A percentile compares a stretch with the other conserved stretches of the same genome.
These are phyloP conservation scores for Hyperoodon ampullatus DNA, from an alignment of 2,113 vertebrate genomes.

Conservation along the genomic window DNA sequence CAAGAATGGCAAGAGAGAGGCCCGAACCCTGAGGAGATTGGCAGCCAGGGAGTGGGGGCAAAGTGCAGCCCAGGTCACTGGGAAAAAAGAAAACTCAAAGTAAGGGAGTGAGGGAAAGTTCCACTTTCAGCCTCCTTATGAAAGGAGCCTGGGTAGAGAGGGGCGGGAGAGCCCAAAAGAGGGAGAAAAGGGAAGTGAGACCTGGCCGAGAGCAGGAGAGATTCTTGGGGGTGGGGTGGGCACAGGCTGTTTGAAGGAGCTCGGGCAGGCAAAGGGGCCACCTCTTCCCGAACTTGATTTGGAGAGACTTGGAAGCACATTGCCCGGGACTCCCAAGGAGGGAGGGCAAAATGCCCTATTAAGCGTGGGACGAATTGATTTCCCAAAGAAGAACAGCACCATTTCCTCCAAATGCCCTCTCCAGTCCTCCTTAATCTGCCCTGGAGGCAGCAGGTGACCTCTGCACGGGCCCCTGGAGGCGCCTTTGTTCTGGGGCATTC, in stretches of 20 bases:
- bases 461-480: conserved; percentile 28
- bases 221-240: neutral
- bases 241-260: neutral
- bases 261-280: neutral
- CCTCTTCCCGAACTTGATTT: neutral
- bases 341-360: neutral
- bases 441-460: conserved; percentile 68
- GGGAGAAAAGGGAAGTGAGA: neutral
- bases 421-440: conserved; percentile 46
- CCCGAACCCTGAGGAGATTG: conserved; percentile 55
- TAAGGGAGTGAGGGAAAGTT: conserved; percentile 73
- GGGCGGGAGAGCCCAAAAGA: neutral
- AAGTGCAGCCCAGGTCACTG: conserved; percentile 70
- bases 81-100: conserved; percentile 60
- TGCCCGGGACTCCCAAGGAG: conserved; percentile 1
- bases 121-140: conserved; percentile 51
- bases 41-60: conserved; percentile 66
- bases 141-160: conserved; percentile 8
- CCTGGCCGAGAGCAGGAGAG: neutral
- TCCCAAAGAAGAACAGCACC: conserved; percentile 40
- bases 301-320: neutral
- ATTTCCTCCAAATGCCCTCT: conserved; percentile 58
- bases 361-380: conserved; percentile 65
- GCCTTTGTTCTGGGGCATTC: conserved; percentile 61
- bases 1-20: conserved; percentile 51